Evolutionary conservation across 2,888 invertebrate species (phyloP), one percentile per base, ranked within the genome.

Genomic region (Choreutis nemorana): DNA sequence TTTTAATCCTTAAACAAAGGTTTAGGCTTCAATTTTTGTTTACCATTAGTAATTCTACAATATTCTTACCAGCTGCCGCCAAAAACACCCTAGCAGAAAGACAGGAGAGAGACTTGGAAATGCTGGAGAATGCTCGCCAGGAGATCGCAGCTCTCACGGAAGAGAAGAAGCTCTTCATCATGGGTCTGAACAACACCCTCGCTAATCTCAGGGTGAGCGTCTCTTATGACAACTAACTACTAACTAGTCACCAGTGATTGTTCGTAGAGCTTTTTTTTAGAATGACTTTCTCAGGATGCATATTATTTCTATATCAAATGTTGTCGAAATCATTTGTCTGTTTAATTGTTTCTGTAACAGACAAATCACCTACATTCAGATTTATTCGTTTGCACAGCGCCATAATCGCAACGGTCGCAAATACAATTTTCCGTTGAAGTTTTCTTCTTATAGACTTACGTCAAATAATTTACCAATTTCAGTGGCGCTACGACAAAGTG

Each of bases 171-270:
- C 81, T 85, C 10, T 79, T 77, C 36, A 72, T 87, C 32, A 84
- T 86, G 81, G 83, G 82, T 1, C 60, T 86, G 14, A 85, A 85
- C 50, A 86, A 85, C 42, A 78, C 81, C 32, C 68, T 86, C 10
- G 83, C 85, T 7, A 75, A 79, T 37, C 58, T 86, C 11, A 55
- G 77, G 57, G 79, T 80, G 42, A 33, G 39, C 12, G n/a, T n/a
- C n/a, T n/a, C n/a, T n/a, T n/a, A n/a, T n/a, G n/a, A n/a, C n/a
- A n/a, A n/a, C n/a, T n/a, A n/a, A n/a, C n/a, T n/a, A n/a, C n/a
- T n/a, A n/a, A n/a, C n/a, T n/a, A n/a, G n/a, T n/a, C n/a, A n/a
- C n/a, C n/a, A n/a, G n/a, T n/a, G n/a, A n/a, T n/a, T n/a, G n/a
- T n/a, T n/a, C n/a, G n/a, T n/a, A n/a, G n/a, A n/a, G n/a, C n/a